A percentile compares a stretch with the other conserved stretches of the same genome.
phyloP scores from a whole-genome alignment of 2,797 vertebrate genomes.

The Argentina silus region DNA sequence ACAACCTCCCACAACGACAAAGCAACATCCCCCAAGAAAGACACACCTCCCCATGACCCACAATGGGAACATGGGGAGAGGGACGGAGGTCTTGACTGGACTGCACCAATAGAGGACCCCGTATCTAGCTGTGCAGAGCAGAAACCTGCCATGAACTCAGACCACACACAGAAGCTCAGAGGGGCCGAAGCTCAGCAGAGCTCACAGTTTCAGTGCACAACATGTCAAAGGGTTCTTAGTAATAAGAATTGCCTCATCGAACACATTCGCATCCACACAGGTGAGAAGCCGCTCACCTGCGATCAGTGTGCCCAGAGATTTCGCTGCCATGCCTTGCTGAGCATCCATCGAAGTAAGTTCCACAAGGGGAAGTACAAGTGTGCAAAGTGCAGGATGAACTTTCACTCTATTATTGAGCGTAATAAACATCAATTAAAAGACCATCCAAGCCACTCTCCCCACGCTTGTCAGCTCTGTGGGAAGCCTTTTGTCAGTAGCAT shows the following conservation, averaged over 20 bases:
- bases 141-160: accelerated
- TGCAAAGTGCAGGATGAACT: conserved; percentile 23
- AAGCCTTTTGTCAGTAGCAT: conserved; percentile 15
- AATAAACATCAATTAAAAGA: background rate
- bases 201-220: conserved; percentile 23
- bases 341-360: background rate
- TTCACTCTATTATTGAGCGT: background rate
- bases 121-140: background rate
- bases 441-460: background rate
- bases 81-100: conserved; percentile 38
- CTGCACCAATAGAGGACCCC: background rate
- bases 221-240: conserved; percentile 30
- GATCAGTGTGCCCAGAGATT: conserved; percentile 27
- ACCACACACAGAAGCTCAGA: background rate
- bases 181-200: accelerated
- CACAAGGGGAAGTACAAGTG: background rate
- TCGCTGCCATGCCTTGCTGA: background rate
- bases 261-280: conserved; percentile 50
- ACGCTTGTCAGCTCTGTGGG: conserved; percentile 32
- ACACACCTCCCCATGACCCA: background rate
- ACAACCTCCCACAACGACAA: background rate
- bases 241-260: conserved; percentile 7
- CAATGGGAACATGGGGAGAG: background rate
- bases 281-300: conserved; percentile 48
- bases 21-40: background rate